These are phyloP conservation scores for Seira sanloemensis DNA, from an alignment of 2,888 invertebrate genomes.

Conservation along the genomic window DNA sequence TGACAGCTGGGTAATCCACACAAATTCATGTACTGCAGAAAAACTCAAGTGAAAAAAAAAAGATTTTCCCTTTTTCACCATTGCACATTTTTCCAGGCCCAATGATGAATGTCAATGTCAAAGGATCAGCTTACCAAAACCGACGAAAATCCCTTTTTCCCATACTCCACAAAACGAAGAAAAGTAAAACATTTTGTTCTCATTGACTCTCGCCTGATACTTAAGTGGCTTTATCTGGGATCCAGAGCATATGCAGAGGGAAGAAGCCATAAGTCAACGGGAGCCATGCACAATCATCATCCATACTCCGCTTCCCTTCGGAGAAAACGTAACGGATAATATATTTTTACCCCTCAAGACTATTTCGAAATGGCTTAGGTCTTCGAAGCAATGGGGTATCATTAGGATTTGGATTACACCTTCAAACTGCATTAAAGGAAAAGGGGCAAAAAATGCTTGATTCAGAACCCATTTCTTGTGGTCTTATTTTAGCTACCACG, in stretches of 20 bases:
- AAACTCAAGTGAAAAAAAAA: constrained; percentile 14
- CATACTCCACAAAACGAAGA: constrained; percentile 8
- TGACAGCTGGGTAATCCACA: constrained; percentile 48
- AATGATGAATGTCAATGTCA: constrained; percentile 62
- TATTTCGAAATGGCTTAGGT: no score
- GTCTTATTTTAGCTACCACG: no score
- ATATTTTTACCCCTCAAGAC: no score
- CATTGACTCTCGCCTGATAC: background rate
- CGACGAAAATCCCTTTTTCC: constrained; percentile 19
- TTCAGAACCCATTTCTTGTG: no score
- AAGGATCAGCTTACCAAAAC: constrained; percentile 50
- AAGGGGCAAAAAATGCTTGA: no score
- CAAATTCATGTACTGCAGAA: background rate
- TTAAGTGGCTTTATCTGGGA: no score
- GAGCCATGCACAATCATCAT: no score
- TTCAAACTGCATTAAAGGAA: no score
- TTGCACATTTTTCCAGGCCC: background rate
- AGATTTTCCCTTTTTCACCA: background rate
- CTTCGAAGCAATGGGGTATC: no score
- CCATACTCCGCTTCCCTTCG: no score
- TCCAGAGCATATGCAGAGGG: background rate
- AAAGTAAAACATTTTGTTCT: constrained; percentile 19
- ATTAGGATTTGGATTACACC: no score
- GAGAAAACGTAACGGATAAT: no score
- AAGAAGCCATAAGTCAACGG: background rate